Conservation (phyloP, 2,113 vertebrate genomes). For the Ceyx cyanopectus region DNA sequence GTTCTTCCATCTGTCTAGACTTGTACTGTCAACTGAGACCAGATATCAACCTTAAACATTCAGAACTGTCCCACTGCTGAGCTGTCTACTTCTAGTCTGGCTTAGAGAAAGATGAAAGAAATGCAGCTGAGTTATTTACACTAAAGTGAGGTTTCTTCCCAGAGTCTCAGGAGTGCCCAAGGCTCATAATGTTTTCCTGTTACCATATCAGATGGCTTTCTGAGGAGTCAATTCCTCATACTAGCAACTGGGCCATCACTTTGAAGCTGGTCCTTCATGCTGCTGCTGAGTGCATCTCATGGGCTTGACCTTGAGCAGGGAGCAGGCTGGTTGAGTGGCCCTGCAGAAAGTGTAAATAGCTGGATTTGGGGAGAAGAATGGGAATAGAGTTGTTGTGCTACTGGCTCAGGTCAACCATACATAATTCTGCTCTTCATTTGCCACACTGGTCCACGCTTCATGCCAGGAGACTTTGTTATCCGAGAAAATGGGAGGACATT, state of each 20-base stretch:
- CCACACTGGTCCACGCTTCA: neutral
- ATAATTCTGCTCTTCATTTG: neutral
- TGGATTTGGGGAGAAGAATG: neutral
- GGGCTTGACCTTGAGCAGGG: neutral
- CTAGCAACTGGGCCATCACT: neutral
- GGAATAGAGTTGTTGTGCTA: neutral
- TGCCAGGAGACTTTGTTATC: neutral
- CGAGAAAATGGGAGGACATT: neutral
- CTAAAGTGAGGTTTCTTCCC: neutral
- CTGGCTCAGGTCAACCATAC: neutral
- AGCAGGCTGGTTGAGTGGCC: rapidly evolving
- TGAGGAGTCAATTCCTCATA: neutral
- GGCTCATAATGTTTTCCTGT: neutral
- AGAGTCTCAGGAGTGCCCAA: neutral
- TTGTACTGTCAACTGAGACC: neutral
- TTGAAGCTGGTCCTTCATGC: neutral
- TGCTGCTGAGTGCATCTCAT: neutral
- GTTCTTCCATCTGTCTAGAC: neutral
- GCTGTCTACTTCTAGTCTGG: neutral
- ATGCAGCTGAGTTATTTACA: neutral
- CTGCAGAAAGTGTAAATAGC: neutral
- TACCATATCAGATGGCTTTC: neutral
- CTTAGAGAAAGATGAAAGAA: neutral
- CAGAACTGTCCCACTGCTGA: neutral
- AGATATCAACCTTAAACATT: neutral